Percentiles rank a stretch among this genome's conserved stretches.
phyloP scores from a whole-genome alignment of 2,113 vertebrate species.

The Nothobranchius furzeri region DNA sequence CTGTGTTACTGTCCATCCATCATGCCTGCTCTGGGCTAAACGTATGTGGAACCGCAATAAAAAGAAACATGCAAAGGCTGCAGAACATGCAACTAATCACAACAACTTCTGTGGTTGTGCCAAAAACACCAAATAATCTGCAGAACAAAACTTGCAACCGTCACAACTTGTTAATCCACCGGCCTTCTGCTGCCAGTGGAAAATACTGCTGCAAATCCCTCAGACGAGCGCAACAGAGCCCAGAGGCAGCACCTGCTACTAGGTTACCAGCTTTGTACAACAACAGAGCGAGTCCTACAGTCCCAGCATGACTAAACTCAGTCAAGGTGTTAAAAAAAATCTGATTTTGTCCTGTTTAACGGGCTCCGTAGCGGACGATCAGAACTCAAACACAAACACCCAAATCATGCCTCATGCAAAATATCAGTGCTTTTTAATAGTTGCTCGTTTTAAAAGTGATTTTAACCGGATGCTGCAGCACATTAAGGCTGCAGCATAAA shows the following conservation, averaged over 20 bases:
- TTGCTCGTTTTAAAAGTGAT: background rate
- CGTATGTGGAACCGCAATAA: background rate
- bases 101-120: conserved; percentile 43
- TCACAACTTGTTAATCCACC: conserved; percentile 23
- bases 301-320: conserved; percentile 17
- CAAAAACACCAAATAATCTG: conserved; percentile 18
- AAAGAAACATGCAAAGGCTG: conserved; percentile 1
- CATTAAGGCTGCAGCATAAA: conserved; percentile 27
- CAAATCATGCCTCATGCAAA: conserved; percentile 54
- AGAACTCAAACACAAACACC: conserved; percentile 32
- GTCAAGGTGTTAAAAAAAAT: conserved; percentile 8
- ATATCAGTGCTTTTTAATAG: conserved; percentile 40
- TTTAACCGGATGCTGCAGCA: conserved; percentile 36
- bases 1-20: background rate
- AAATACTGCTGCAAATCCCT: conserved; percentile 63
- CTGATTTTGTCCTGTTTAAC: background rate
- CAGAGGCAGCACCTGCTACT: conserved; percentile 14
- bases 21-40: background rate
- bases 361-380: conserved; percentile 8
- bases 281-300: background rate
- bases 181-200: conserved; percentile 42
- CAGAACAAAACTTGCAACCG: conserved; percentile 30
- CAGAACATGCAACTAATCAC: conserved; percentile 27
- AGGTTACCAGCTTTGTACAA: conserved; percentile 8
- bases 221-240: conserved; percentile 31